Evolutionary conservation across 2,888 invertebrate genomes (phyloP).

Genomic region (Drosophila bunnanda): DNA sequence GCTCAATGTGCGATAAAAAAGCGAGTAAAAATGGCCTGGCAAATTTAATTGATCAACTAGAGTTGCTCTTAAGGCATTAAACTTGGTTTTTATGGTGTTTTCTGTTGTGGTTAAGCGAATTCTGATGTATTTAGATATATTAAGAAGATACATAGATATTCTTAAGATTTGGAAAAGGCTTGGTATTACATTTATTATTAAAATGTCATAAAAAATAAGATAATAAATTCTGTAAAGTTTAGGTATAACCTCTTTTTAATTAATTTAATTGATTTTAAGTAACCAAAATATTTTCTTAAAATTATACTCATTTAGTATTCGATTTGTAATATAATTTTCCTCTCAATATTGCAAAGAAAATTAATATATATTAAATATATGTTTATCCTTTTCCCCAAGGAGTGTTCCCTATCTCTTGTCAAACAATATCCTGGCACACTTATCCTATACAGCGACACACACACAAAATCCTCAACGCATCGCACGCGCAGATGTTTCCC

Average conservation of each 20-base stretch:
- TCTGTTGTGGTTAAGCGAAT: neutral
- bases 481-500: constrained; percentile 70
- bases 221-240: neutral
- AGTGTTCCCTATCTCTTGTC: neutral
- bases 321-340: neutral
- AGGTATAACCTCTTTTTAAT: too few relatives aligned
- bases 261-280: neutral
- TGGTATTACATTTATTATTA: neutral
- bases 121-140: neutral
- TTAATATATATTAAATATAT: too few relatives aligned
- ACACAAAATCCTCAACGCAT: constrained; percentile 19
- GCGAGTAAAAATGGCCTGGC: constrained; percentile 8
- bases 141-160: neutral
- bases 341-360: neutral
- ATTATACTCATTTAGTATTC: neutral
- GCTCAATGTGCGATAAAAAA: constrained; percentile 23
- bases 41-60: constrained; percentile 10
- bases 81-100: neutral
- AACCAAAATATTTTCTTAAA: neutral
- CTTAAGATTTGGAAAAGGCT: too few relatives aligned
- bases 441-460: constrained; percentile 17
- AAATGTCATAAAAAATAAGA: neutral
- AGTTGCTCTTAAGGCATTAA: neutral
- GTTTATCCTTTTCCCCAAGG: neutral
- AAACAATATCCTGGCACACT: constrained; percentile 37